Evolutionary conservation across 2,797 vertebrate genomes (phyloP).

Genomic region (Hephaestus fuliginosus): DNA sequence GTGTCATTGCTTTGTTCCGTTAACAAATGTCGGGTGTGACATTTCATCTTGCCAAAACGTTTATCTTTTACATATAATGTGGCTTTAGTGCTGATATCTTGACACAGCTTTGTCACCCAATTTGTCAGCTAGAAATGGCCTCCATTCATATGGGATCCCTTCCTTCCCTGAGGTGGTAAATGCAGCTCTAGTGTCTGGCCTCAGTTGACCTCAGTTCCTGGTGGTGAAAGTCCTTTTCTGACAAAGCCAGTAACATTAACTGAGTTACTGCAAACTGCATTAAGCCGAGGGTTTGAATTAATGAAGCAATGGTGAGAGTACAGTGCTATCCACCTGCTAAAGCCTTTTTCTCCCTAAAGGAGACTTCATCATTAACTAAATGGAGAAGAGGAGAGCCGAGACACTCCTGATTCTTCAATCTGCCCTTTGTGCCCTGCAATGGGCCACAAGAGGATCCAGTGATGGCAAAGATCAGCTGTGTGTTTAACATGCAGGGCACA

Average conservation of each 20-base stretch:
- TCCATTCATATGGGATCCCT: background rate
- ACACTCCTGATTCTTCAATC: conserved; percentile 78
- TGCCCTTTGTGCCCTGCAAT: conserved; percentile 81
- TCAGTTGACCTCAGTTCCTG: conserved; percentile 22
- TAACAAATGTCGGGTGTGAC: background rate
- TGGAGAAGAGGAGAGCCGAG: conserved; percentile 50
- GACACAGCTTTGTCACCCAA: background rate
- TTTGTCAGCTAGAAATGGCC: conserved; percentile 2
- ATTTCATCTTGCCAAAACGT: background rate
- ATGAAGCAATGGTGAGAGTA: background rate
- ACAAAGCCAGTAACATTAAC: background rate
- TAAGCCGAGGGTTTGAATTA: background rate
- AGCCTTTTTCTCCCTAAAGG: background rate
- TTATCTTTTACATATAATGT: background rate
- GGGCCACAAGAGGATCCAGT: conserved; percentile 80
- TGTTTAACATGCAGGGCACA: conserved; percentile 85
- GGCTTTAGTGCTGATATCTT: background rate
- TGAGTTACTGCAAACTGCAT: background rate
- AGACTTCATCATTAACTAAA: conserved; percentile 64
- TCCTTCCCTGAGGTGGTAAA: background rate
- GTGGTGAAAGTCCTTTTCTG: background rate
- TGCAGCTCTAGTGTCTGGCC: background rate
- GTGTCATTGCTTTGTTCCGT: conserved; percentile 10
- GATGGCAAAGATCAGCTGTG: conserved; percentile 84
- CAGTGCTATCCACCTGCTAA: background rate